phyloP scores from a whole-genome alignment of 2,797 vertebrate species.

The Melanitta fusca region DNA sequence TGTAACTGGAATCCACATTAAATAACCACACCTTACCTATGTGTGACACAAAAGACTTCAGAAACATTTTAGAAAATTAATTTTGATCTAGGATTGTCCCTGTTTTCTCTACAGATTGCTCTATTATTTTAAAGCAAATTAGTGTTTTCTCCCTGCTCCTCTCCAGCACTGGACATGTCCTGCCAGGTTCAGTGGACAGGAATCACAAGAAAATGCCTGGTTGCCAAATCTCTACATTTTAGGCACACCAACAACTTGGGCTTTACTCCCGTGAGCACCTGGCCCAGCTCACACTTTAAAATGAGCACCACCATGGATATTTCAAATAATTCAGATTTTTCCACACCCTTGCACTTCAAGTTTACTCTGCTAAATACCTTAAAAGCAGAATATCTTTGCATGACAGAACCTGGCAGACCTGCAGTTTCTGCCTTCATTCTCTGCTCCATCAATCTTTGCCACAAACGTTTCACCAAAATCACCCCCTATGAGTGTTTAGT shows the following conservation, averaged over 20 bases:
- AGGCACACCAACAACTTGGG: neutral
- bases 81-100: neutral
- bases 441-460: neutral
- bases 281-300: neutral
- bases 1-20: neutral
- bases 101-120: neutral
- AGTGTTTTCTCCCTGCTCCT: neutral
- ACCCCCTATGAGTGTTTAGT: neutral
- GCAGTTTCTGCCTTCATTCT: neutral
- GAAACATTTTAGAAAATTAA: neutral
- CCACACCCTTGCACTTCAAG: neutral
- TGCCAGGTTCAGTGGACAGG: neutral
- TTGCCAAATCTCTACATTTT: neutral
- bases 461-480: neutral
- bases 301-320: fast-evolving
- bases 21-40: neutral
- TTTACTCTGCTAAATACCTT: neutral
- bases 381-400: neutral
- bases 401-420: neutral
- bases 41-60: neutral
- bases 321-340: neutral
- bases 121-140: neutral
- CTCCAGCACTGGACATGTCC: neutral
- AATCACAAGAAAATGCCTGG: neutral
- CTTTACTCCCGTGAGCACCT: neutral